Evolutionary conservation across 2,888 invertebrate species (phyloP).

Genomic region (Morinoia aosen): DNA sequence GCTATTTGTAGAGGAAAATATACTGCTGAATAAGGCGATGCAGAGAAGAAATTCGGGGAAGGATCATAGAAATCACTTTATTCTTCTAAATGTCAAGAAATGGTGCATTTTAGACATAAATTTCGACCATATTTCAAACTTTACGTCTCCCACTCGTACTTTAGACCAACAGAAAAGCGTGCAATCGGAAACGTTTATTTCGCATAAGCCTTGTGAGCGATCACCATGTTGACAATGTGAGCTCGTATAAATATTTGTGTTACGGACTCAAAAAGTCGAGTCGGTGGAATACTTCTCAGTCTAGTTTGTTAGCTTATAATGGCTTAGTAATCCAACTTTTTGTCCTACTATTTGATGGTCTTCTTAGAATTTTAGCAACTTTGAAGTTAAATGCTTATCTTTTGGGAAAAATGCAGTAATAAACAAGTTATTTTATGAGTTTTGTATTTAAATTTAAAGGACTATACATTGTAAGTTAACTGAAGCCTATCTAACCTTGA

Average conservation of each 20-base stretch:
- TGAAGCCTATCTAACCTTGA: no score
- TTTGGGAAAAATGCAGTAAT: no score
- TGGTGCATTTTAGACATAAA: background rate
- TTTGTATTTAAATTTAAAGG: no score
- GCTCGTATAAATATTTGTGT: background rate
- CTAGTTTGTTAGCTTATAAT: no score
- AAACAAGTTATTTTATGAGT: no score
- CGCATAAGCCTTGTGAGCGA: background rate
- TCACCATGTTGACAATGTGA: background rate
- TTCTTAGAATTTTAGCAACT: no score
- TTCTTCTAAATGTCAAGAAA: background rate
- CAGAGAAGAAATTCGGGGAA: background rate
- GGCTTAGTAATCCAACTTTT: no score
- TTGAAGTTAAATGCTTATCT: no score
- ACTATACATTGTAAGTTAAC: no score
- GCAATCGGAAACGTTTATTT: background rate
- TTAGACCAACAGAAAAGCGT: background rate
- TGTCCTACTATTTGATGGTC: no score
- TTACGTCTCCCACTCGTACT: background rate
- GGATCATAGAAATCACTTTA: background rate
- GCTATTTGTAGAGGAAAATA: background rate
- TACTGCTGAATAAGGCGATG: background rate
- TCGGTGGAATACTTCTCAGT: no score
- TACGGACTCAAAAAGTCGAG: background rate
- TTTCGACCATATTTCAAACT: background rate